Conservation (phyloP, 2,113 vertebrate genomes). For the Lepisosteus oculatus region DNA sequence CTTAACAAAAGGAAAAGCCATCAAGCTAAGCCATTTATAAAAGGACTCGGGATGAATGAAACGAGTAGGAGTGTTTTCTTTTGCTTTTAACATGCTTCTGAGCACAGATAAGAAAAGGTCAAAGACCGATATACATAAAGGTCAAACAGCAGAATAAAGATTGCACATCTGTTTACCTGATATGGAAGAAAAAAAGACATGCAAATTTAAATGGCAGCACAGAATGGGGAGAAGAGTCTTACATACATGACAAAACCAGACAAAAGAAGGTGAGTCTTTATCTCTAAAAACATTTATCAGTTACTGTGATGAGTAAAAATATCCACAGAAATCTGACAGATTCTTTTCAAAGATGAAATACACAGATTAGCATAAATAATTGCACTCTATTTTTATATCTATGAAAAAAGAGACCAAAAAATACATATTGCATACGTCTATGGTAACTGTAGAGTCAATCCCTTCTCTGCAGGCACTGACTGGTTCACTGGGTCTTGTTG, state of each 20-base stretch:
- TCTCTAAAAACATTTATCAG: neutral
- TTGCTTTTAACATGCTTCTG: conserved; percentile 15
- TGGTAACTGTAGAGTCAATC: neutral
- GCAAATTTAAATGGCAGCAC: conserved; percentile 3
- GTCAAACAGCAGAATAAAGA: conserved; percentile 13
- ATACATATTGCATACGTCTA: no score
- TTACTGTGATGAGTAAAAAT: neutral
- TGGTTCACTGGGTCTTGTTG: neutral
- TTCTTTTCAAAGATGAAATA: no score
- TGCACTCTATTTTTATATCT: no score
- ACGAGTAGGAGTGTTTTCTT: conserved; percentile 2
- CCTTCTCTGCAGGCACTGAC: neutral
- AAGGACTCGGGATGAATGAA: conserved; percentile 17
- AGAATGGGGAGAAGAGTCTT: neutral
- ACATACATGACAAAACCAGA: neutral
- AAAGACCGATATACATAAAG: neutral
- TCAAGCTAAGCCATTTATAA: conserved; percentile 19
- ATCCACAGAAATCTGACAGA: no score
- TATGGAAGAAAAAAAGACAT: conserved; percentile 13
- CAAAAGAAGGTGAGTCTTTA: neutral
- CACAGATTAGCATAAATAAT: no score
- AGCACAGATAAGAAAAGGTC: conserved; percentile 20
- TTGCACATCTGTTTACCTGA: conserved; percentile 14
- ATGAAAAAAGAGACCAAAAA: no score
- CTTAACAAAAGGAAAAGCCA: conserved; percentile 18